Evolutionary conservation across 2,113 vertebrate genomes (phyloP), one percentile per base, ranked within the genome.

Genomic region (Falcunculus frontatus): DNA sequence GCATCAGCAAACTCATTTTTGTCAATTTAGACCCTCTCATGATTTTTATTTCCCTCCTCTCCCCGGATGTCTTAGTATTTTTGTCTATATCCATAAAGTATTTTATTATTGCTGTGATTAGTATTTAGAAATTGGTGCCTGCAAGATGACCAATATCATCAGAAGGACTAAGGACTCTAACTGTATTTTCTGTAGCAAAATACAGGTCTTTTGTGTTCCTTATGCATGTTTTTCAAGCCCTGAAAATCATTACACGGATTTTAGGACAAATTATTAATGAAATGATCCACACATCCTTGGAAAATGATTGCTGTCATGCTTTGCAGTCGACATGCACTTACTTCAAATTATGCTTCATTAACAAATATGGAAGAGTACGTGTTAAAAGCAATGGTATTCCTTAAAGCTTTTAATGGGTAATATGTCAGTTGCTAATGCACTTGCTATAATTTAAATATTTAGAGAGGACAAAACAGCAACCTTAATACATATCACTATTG

Each of bases 81-180:
- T 95, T 96, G 88, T 91, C 7, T 59, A 35, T 87, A 84, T 81
- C 49, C 73, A 73, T 86, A 47, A 49, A 91, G 67, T 63, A 76
- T 55, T 94, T 95, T 84, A 68, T 87, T 90, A 73, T 46, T 95
- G 7, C 16, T 90, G 50, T 62, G 73, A 62, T 74, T 96, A 57
- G 13, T 84, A 78, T 95, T 93, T 96, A 65, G 75, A 95, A 96
- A 95, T 55, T 30, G 32, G 30, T 95, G 12, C 30, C 84, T 92
- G 29, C 17, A 83, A 91, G 53, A 67, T 82, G 63, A 26, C 59
- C 95, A 62, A 37, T 25, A 6, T 85, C 82, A 94, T 90, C 46
- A 90, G 25, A 82, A 96, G 74, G 64, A 69, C 52, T 90, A 63
- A 82, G 70, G 16, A 46, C 44, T 94, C 73, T 65, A 53, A 26